Evolutionary conservation across 1,140 invertebrate species (phyloP).

Genomic region (Helicoverpa zea): DNA sequence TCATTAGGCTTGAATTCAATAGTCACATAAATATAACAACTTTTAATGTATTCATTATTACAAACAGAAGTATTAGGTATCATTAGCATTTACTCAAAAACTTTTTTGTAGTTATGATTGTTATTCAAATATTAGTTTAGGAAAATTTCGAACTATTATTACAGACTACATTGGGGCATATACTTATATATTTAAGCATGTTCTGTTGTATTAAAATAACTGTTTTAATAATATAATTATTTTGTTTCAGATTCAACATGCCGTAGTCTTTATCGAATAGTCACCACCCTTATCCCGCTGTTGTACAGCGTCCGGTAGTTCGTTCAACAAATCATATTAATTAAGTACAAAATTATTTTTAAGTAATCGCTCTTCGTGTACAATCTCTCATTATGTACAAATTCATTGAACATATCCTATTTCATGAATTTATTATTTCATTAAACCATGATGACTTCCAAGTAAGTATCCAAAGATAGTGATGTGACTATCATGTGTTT

Average conservation of each 20-base stretch:
- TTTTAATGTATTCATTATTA: too few relatives aligned
- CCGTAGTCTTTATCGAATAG: slow-evolving; percentile 57
- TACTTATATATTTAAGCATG: not conserved
- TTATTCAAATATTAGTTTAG: too few relatives aligned
- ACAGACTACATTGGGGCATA: not conserved
- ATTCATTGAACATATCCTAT: slow-evolving; percentile 65
- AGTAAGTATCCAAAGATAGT: not conserved
- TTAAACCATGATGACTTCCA: not conserved
- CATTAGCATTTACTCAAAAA: not conserved
- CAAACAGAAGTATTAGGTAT: too few relatives aligned
- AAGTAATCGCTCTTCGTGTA: slow-evolving; percentile 37
- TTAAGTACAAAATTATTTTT: slow-evolving; percentile 61
- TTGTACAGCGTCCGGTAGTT: slow-evolving; percentile 66
- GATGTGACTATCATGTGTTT: slow-evolving; percentile 6
- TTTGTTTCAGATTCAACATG: slow-evolving; percentile 62
- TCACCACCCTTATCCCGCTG: slow-evolving; percentile 53
- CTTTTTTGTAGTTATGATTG: too few relatives aligned
- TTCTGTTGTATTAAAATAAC: slow-evolving; percentile 6
- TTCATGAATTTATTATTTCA: slow-evolving; percentile 53
- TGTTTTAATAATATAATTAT: not conserved
- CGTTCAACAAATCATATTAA: slow-evolving; percentile 38
- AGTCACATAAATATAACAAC: too few relatives aligned
- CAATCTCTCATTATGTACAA: slow-evolving; percentile 62
- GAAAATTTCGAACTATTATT: too few relatives aligned
- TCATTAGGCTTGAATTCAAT: too few relatives aligned